phyloP scores from a whole-genome alignment of 2,888 invertebrate genomes.

The Volucella zonaria region DNA sequence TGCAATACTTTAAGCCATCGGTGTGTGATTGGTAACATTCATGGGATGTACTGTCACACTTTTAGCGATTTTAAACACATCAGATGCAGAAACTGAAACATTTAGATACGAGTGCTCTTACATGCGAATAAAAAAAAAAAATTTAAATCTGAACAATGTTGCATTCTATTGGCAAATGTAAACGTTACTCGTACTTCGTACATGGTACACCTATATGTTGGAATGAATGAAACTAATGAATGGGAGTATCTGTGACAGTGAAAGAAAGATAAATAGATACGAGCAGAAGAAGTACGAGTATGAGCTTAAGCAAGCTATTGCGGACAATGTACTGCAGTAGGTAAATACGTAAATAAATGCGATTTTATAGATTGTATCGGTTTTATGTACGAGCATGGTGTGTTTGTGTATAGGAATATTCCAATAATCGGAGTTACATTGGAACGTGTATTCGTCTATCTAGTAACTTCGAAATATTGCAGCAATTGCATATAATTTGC shows the following conservation, averaged over 20 bases:
- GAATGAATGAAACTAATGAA: slow-evolving; percentile 67
- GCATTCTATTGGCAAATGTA: too few species aligned
- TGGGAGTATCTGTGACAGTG: slow-evolving; percentile 53
- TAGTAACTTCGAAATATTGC: slow-evolving; percentile 55
- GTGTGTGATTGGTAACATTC: slow-evolving; percentile 25
- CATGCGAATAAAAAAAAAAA: neutral
- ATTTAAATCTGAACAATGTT: neutral
- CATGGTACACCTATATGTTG: neutral
- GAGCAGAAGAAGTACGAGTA: neutral
- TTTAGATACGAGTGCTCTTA: neutral
- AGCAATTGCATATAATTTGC: slow-evolving; percentile 66
- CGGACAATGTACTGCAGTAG: slow-evolving; percentile 3
- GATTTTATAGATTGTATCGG: neutral
- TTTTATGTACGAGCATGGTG: neutral
- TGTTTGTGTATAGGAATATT: slow-evolving; percentile 6
- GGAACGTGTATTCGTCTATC: slow-evolving; percentile 52
- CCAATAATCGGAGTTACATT: slow-evolving; percentile 49
- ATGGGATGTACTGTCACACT: slow-evolving; percentile 39
- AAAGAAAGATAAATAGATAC: slow-evolving; percentile 57
- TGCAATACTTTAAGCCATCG: slow-evolving; percentile 17
- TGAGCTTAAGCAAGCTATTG: neutral
- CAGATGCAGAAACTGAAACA: slow-evolving; percentile 19
- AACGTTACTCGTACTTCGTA: neutral
- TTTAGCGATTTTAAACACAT: slow-evolving; percentile 47
- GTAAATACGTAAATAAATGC: slow-evolving; percentile 13